Conservation (phyloP, 2,888 invertebrate genomes). For the Agrochola lota region DNA sequence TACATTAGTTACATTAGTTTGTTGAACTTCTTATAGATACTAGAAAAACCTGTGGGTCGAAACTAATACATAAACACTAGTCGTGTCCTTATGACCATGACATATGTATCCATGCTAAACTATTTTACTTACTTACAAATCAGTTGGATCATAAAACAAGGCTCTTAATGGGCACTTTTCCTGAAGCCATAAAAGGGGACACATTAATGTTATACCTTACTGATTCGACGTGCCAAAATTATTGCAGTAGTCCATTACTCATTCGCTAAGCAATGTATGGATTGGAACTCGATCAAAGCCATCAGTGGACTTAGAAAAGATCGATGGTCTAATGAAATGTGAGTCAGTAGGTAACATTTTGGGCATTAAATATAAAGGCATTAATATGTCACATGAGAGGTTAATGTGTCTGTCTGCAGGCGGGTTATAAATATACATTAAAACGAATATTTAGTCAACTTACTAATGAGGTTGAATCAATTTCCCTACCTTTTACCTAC, state of each 20-base stretch:
- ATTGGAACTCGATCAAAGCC: conserved; percentile 11
- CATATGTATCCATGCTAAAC: conserved; percentile 54
- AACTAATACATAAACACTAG: conserved; percentile 10
- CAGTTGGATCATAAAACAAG: conserved; percentile 75
- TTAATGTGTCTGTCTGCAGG: conserved; percentile 69
- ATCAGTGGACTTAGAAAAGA: conserved; percentile 52
- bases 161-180: conserved; percentile 80
- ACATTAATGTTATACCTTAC: conserved; percentile 54
- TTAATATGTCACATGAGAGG: conserved; percentile 74
- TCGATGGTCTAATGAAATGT: conserved; percentile 24
- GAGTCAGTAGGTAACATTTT: conserved; percentile 55
- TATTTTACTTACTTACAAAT: conserved; percentile 66
- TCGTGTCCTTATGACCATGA: conserved; percentile 20
- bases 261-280: conserved; percentile 6
- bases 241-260: conserved; percentile 43
- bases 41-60: background rate
- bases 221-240: conserved; percentile 43
- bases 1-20: too few relatives aligned
- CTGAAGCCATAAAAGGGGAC: conserved; percentile 73
- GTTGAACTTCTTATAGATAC: background rate
- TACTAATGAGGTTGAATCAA: conserved; percentile 33
- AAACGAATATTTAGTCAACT: conserved; percentile 56
- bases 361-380: conserved; percentile 72
- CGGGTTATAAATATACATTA: conserved; percentile 69
- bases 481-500: background rate